Evolutionary conservation across 2,797 vertebrate species (phyloP), one percentile per base, ranked within the genome.

Genomic region (Sardinella longiceps): DNA sequence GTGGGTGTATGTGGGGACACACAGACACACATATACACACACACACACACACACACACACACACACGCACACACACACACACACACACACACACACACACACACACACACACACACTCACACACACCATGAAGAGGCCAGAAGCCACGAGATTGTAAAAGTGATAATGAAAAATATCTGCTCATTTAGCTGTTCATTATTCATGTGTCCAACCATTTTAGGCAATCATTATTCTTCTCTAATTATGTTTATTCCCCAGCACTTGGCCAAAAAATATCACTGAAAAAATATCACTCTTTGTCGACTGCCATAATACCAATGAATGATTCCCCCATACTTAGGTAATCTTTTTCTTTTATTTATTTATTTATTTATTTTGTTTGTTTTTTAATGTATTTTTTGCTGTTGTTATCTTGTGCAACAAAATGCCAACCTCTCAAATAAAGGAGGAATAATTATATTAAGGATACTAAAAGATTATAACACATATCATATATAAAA

Each of bases 111-210:
- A 60, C 58, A n/a, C 23, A 25, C 12, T n/a, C 5, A n/a, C 23
- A 28, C 60, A 66, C 60, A 66, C 25, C 25, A 1, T 33, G 60
- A 30, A 66, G 30, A 33, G 60, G 60, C 60, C 33, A 6, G 66
- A 74, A 39, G 66, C 33, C 66, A 74, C 60, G 12, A 63, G 66
- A 74, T 20, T 74, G 66, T 74, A 74, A 74, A 74, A 30, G 30
- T 74, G 66, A 33, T 30, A 33, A 30, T 66, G 63, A 70, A 30
- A 70, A 33, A 33, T 30, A 28, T 33, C 30, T 70, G 1, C 63
- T 70, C 63, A 70, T 30, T 53, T 53, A 23, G 51, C 6, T 23
- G 5, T 58, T 58, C 56, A 58, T 70, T 70, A 70, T 70, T 70
- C 25, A 70, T 33, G 25, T 70, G 63, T 28, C 63, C 63, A 70